A percentile compares a stretch with the other conserved stretches of the same genome.
phyloP scores from a whole-genome alignment of 1,140 invertebrate species.

The Gonatopus flavifemur region DNA sequence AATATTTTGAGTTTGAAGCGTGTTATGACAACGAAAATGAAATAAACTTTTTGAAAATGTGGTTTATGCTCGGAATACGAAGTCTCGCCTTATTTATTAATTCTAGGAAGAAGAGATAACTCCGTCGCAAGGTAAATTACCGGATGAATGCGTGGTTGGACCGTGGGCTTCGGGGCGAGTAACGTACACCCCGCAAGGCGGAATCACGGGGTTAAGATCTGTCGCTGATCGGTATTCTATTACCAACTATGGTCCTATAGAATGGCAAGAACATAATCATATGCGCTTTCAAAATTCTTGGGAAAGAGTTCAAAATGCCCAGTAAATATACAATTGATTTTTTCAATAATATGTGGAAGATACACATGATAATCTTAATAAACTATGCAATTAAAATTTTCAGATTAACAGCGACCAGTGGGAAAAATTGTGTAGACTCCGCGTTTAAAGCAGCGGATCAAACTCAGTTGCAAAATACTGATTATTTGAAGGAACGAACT shows the following conservation, averaged over 20 bases:
- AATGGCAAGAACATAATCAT: constrained; percentile 46
- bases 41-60: no score
- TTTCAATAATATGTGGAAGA: neutral
- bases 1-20: no score
- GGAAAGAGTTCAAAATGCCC: constrained; percentile 27
- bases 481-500: constrained; percentile 63
- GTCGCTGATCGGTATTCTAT: constrained; percentile 74
- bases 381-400: constrained; percentile 3
- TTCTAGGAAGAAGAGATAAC: no score
- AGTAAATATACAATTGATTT: constrained; percentile 11
- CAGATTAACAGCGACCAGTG: constrained; percentile 59
- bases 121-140: no score
- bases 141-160: no score
- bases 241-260: constrained; percentile 67
- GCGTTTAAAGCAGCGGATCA: constrained; percentile 66
- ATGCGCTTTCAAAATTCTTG: constrained; percentile 25
- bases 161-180: constrained; percentile 71
- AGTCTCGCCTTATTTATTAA: no score
- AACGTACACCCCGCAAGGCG: constrained; percentile 68
- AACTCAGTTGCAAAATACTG: constrained; percentile 67
- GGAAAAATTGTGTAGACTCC: constrained; percentile 62
- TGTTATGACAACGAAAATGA: no score
- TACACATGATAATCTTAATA: neutral
- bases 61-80: no score
- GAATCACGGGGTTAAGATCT: constrained; percentile 70